A percentile compares a stretch with the other conserved stretches of the same genome.
Evolutionary conservation across 2,113 vertebrate species (phyloP).

Genomic region (Semnornis frantzii): DNA sequence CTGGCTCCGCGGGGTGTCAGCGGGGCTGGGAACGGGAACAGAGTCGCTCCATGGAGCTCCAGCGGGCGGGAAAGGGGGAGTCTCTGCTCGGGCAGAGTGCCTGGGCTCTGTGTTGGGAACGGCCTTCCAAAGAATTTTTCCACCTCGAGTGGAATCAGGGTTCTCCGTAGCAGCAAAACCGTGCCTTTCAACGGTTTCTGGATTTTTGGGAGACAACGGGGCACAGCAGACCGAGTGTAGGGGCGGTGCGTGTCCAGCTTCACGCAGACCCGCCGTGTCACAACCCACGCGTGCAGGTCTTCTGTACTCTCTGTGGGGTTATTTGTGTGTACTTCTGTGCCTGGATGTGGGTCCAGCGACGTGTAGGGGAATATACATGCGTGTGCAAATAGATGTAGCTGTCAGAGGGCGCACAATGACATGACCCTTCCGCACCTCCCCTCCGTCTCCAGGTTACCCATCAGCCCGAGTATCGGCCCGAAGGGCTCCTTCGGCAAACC

Average conservation of each 20-base stretch:
- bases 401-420: neutral
- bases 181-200: neutral
- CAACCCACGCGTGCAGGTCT: neutral
- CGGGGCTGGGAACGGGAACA: neutral
- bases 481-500: neutral
- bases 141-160: neutral
- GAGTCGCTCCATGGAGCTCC: neutral
- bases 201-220: neutral
- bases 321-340: neutral
- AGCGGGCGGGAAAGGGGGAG: neutral
- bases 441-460: neutral
- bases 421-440: neutral
- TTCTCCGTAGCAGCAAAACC: neutral
- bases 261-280: no score
- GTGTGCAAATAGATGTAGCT: neutral
- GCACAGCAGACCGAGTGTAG: neutral
- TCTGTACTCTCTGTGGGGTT: neutral
- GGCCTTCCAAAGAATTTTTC: neutral
- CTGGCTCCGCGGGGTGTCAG: neutral
- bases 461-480: neutral
- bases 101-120: neutral
- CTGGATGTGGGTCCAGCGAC: neutral
- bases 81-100: neutral
- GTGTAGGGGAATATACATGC: neutral
- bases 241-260: neutral